Conservation (phyloP, 2,888 invertebrate genomes). For the Cephonodes hylas region DNA sequence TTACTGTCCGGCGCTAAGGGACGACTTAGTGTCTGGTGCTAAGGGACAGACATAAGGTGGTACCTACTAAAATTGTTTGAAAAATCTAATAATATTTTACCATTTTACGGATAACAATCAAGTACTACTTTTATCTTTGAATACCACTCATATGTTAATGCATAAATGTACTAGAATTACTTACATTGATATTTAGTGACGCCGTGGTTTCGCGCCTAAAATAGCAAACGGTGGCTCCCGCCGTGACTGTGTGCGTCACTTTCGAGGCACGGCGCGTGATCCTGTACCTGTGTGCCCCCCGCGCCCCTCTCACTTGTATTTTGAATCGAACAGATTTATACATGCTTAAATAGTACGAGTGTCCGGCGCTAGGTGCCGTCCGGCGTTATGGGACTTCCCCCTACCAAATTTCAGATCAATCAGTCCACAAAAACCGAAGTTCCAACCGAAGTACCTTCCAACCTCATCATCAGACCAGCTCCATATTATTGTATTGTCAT, state of each 20-base stretch:
- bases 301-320: constrained; percentile 17
- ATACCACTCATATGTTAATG: constrained; percentile 14
- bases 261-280: constrained; percentile 18
- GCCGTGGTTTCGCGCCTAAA: constrained; percentile 21
- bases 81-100: constrained; percentile 17
- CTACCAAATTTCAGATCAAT: too few species aligned
- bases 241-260: constrained; percentile 15
- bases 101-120: constrained; percentile 16
- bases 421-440: too few species aligned
- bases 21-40: constrained; percentile 19
- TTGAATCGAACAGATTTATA: constrained; percentile 12
- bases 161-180: constrained; percentile 18
- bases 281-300: constrained; percentile 19
- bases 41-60: constrained; percentile 17
- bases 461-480: too few species aligned
- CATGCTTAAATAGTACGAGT: too few species aligned
- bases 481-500: too few species aligned
- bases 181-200: constrained; percentile 21
- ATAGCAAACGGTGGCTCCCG: constrained; percentile 15
- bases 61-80: constrained; percentile 15
- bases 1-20: constrained; percentile 19
- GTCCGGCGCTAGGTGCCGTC: constrained; percentile 25
- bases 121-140: constrained; percentile 16
- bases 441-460: too few species aligned
- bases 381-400: constrained; percentile 19